phyloP scores from a whole-genome alignment of 1,140 invertebrate species.

The Drosophila pseudoananassae region DNA sequence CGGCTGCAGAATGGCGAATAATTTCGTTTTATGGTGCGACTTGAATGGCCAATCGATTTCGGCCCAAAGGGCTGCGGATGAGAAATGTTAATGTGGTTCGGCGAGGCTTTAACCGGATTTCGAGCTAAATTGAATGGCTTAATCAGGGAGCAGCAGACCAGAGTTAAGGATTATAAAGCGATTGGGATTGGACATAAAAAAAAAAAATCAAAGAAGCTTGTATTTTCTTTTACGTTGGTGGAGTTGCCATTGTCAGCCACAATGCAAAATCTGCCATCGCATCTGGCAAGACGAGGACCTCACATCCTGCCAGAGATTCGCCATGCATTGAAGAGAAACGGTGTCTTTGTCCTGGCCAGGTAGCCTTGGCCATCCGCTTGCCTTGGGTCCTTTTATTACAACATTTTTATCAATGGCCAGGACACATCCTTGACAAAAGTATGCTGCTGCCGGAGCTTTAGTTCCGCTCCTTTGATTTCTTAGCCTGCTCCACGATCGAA shows the following conservation, averaged over 20 bases:
- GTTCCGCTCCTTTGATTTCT: constrained; percentile 77
- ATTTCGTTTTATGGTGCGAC: constrained; percentile 37
- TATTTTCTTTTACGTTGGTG: constrained; percentile 1
- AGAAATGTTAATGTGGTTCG: constrained; percentile 35
- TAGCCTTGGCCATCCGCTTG: constrained; percentile 40
- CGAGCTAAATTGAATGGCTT: constrained; percentile 35
- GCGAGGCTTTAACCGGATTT: constrained; percentile 15
- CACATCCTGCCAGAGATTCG: constrained; percentile 58
- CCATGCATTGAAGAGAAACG: constrained; percentile 38
- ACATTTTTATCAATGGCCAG: constrained; percentile 60
- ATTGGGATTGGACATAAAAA: constrained; percentile 13
- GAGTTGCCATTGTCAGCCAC: constrained; percentile 21
- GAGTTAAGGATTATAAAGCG: constrained; percentile 29
- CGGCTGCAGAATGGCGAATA: constrained; percentile 39
- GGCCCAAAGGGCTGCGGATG: constrained; percentile 37
- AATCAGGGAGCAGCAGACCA: constrained; percentile 19
- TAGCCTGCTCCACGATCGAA: constrained; percentile 23
- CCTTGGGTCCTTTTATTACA: constrained; percentile 41
- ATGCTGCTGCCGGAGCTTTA: constrained; percentile 61
- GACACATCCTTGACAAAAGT: constrained; percentile 46
- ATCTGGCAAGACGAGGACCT: constrained; percentile 44
- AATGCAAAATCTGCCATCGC: constrained; percentile 44
- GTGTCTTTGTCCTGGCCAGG: constrained; percentile 67
- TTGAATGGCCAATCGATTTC: constrained; percentile 41
- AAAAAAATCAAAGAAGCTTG: constrained; percentile 23